Evolutionary conservation across 2,113 vertebrate species (phyloP).

Genomic region (Cnemophilus loriae): DNA sequence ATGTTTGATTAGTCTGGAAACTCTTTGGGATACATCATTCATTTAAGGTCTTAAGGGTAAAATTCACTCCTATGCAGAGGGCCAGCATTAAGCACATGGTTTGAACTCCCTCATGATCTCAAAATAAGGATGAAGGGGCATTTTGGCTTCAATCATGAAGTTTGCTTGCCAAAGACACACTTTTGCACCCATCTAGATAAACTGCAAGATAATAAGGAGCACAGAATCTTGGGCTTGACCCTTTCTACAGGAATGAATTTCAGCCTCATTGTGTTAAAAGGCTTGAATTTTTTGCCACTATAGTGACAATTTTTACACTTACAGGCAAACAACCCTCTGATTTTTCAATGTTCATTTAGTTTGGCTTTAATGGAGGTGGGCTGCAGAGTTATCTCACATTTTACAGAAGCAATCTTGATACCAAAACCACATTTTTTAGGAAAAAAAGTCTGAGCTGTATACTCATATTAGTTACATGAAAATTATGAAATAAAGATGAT

Average conservation of each 20-base stretch:
- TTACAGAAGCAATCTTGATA: neutral
- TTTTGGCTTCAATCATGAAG: neutral
- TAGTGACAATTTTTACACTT: neutral
- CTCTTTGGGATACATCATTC: neutral
- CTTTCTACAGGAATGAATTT: slow-evolving; percentile 49
- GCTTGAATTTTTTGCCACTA: neutral
- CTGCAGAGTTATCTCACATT: neutral
- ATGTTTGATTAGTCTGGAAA: slow-evolving; percentile 5
- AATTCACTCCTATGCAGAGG: slow-evolving; percentile 24
- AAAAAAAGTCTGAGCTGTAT: neutral
- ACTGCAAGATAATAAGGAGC: neutral
- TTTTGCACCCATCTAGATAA: neutral
- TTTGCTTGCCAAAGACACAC: neutral
- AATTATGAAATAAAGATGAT: neutral
- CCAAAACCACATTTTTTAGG: neutral
- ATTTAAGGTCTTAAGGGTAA: neutral
- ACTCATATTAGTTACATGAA: neutral
- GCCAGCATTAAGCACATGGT: neutral
- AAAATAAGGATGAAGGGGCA: neutral
- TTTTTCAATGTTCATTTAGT: neutral
- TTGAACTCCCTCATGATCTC: neutral
- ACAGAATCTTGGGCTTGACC: neutral
- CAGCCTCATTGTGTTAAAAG: neutral
- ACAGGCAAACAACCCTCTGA: neutral
- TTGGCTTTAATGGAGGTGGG: neutral